Percentiles rank a stretch among this genome's conserved stretches.
These are phyloP conservation scores for Enteromius afrohamiltoni DNA, from an alignment of 2,797 vertebrate genomes.

Conservation along the genomic window DNA sequence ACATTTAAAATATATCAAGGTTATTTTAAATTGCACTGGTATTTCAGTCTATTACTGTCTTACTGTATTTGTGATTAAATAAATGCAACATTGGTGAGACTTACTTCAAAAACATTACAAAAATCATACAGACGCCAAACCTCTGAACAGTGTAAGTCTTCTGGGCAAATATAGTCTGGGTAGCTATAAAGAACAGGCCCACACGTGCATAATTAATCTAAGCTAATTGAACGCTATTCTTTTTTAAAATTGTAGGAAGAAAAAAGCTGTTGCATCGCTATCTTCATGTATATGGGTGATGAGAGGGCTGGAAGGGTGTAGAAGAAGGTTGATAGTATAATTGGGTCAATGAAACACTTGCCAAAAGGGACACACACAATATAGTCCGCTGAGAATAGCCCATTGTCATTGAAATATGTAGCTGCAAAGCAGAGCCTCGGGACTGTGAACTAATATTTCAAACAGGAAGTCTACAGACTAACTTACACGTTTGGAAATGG, in stretches of 20 bases:
- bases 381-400: neutral
- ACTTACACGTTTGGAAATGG: neutral
- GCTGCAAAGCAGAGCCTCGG: neutral
- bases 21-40: neutral
- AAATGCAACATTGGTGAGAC: neutral
- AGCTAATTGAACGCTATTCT: constrained; percentile 29
- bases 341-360: constrained; percentile 27
- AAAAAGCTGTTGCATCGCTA: constrained; percentile 17
- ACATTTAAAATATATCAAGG: neutral
- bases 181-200: neutral
- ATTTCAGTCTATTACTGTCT: neutral
- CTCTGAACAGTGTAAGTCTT: neutral
- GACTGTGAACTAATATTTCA: neutral
- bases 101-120: neutral
- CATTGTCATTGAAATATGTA: constrained; percentile 13
- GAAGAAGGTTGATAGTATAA: constrained; percentile 18
- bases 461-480: neutral
- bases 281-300: constrained; percentile 11
- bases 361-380: constrained; percentile 9
- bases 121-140: neutral
- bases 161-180: neutral
- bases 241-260: neutral
- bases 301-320: neutral
- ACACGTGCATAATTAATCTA: constrained; percentile 15
- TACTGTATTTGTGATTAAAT: neutral